Percentiles rank a stretch among this genome's conserved stretches.
Evolutionary conservation across 2,113 vertebrate species (phyloP).

Genomic region (Myiopsitta monachus): DNA sequence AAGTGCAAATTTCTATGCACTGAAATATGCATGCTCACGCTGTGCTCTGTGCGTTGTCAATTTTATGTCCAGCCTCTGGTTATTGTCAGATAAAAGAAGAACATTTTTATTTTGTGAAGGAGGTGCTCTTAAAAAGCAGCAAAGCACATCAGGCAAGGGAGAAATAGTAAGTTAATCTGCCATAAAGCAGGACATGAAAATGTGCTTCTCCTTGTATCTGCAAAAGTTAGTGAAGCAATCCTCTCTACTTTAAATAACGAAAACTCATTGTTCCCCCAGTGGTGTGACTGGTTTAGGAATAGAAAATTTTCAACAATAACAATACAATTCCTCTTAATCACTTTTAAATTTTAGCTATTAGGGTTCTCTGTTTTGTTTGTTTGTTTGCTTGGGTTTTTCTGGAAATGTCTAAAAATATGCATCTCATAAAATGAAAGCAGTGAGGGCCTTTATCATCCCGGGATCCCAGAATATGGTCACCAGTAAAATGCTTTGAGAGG

Average conservation of each 20-base stretch:
- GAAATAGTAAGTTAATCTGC: background rate
- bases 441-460: background rate
- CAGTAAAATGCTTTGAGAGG: background rate
- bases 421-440: background rate
- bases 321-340: background rate
- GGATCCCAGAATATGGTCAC: background rate
- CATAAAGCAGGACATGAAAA: background rate
- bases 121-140: slow-evolving; percentile 18
- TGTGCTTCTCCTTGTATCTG: background rate
- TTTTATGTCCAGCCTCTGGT: slow-evolving; percentile 30
- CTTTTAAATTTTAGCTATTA: background rate
- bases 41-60: slow-evolving; percentile 13
- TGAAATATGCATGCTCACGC: background rate
- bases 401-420: background rate
- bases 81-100: slow-evolving; percentile 17
- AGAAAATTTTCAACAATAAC: background rate
- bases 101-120: slow-evolving; percentile 2
- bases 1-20: slow-evolving; percentile 11
- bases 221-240: background rate
- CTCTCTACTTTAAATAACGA: background rate
- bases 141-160: background rate
- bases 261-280: background rate
- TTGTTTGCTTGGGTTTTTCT: background rate
- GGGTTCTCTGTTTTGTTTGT: background rate
- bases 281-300: background rate